Conservation (phyloP, 2,888 invertebrate species). For the Troides oblongomaculatus region DNA sequence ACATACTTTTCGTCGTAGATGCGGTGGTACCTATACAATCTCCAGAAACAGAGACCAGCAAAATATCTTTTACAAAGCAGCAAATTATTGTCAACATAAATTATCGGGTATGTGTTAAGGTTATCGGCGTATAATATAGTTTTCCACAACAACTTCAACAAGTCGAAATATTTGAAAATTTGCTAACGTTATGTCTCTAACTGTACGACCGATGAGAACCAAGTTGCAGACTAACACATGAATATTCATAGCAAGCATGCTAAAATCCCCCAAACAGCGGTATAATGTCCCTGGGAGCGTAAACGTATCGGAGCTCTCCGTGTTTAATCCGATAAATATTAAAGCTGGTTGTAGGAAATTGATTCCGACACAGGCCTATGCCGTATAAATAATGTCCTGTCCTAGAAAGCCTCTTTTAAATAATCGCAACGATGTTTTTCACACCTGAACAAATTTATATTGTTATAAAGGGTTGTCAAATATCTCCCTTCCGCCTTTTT, state of each 20-base stretch:
- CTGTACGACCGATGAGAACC: neutral
- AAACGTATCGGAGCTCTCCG: conserved; percentile 6
- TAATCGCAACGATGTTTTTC: neutral
- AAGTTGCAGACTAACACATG: conserved; percentile 7
- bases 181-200: neutral
- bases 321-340: conserved; percentile 22
- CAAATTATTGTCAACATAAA: no score
- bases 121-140: no score
- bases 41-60: no score
- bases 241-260: conserved; percentile 17
- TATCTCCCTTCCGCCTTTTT: no score
- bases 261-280: conserved; percentile 18
- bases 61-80: no score
- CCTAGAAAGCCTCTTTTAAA: neutral
- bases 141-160: neutral
- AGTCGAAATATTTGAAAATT: neutral
- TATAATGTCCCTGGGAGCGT: conserved; percentile 14
- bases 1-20: no score
- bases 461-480: neutral
- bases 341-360: conserved; percentile 12
- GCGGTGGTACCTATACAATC: no score
- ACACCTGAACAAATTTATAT: neutral
- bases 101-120: no score
- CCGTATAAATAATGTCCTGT: neutral
- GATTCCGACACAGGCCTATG: conserved; percentile 7